Evolutionary conservation across 2,888 invertebrate genomes (phyloP), one percentile per base, ranked within the genome.

Genomic region (Charanyca ferruginea): DNA sequence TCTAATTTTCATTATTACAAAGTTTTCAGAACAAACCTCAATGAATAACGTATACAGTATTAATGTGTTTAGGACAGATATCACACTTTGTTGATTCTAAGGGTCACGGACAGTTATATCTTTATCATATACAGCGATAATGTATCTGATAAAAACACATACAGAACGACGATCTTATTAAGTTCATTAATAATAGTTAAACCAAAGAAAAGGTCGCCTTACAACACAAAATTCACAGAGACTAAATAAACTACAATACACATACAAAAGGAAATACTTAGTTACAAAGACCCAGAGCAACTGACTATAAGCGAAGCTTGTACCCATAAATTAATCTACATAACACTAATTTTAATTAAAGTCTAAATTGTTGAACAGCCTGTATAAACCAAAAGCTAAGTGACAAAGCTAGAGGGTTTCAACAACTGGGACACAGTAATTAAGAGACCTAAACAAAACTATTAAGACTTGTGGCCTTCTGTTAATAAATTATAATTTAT

Each of bases 371-470:
- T 49, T 70, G 54, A 65, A 45, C 59, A 45, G 52, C 16, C 54
- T 59, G 44, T 52, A 60, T 55, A 76, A 73, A 73, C 73, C 58
- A 54, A 76, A 77, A 77, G 73, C 38, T 61, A 68, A 62, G 60
- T 72, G 73, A 58, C 62, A 60, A 72, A 53, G 45, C 66, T 55
- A 48, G 41, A 54, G 55, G 28, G 52, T 79, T 63, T 61, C 38
- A 77, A 69, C 72, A 82, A 83, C 66, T 73, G 71, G 76, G 65
- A 60, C 80, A 63, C 8, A 76, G 75, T 78, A 83, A 84, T 85
- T 80, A 84, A 81, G 69, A 76, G 57, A 59, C 68, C 73, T 74
- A 72, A 81, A 80, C 75, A 71, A 82, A 83, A 82, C 81, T 80
- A 81, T 84, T 83, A 79, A 70, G 75, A 77, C 61, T 58, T 20